Conservation (phyloP, 2,113 vertebrate species). For the Mus musculus region DNA sequence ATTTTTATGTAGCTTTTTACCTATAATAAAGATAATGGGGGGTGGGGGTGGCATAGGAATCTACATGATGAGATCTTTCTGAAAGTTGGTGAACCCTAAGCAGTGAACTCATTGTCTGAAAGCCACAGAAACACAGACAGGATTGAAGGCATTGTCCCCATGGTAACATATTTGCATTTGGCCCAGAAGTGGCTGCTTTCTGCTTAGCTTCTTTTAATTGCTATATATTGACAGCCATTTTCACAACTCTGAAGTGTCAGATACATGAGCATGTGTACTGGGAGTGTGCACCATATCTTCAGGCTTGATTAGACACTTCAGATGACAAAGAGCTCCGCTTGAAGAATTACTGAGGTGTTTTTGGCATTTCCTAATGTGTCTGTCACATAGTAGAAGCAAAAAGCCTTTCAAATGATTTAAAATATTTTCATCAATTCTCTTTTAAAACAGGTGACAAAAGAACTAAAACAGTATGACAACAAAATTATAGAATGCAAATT, state of each 20-base stretch:
- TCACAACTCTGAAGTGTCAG: slow-evolving; percentile 73
- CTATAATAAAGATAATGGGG: not conserved
- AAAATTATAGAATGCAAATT: slow-evolving; percentile 99
- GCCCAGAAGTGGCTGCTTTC: slow-evolving; percentile 82
- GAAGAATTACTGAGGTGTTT: slow-evolving; percentile 65
- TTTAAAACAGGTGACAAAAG: slow-evolving; percentile 93
- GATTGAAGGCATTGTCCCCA: slow-evolving; percentile 82
- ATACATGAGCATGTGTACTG: slow-evolving; percentile 10
- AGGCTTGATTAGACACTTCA: slow-evolving; percentile 66
- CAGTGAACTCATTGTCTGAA: slow-evolving; percentile 74
- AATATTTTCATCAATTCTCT: slow-evolving; percentile 72
- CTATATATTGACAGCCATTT: slow-evolving; percentile 83
- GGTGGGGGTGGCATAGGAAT: slow-evolving; percentile 65
- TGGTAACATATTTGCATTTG: slow-evolving; percentile 85
- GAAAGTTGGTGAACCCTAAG: slow-evolving; percentile 74
- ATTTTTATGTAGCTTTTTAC: slow-evolving; percentile 60
- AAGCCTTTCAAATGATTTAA: slow-evolving; percentile 70
- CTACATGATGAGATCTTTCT: slow-evolving; percentile 74
- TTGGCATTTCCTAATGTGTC: slow-evolving; percentile 73
- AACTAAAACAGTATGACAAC: slow-evolving; percentile 97
- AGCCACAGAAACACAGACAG: slow-evolving; percentile 71
- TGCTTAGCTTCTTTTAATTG: slow-evolving; percentile 84
- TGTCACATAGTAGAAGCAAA: slow-evolving; percentile 71
- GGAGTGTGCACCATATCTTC: slow-evolving; percentile 3
- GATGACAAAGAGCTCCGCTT: slow-evolving; percentile 65